Base-by-base conservation (phyloP, 2,888 invertebrate species). In the Eristalis pertinax region DNA sequence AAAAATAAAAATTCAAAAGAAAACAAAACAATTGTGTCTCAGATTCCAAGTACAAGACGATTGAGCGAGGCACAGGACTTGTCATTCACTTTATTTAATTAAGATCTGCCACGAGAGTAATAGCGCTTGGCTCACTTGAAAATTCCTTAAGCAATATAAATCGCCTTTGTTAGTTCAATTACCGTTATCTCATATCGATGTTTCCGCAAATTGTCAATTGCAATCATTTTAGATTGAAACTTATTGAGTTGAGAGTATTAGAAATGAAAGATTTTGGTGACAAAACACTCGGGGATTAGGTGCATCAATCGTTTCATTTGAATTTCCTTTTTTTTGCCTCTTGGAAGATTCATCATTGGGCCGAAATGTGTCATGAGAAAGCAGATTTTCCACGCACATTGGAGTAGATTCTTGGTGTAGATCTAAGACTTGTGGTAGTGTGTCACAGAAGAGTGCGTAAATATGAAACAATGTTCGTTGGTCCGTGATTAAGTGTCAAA, bases 71-170 rank as follows among this genome's bases (percentile, higher is more conserved):
- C 26, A 10, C 26, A 19, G 58, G 75, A 60, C 2, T 38, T 56
- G 56, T 24, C 63, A 26, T 67, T 24, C 32, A 62, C 62, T 68
- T 76, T 32, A 75, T 69, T 70, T 77, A 70, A 70, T 70, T 64
- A 70, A 77, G 69, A 63, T 22, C 56, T 35, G 63, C 69, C 26
- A 35, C 4, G 43, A 68, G 43, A 76, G n/a, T 22, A 56, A 68
- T 24, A n/a, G 68, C 43, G 60, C 41, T 19, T 32, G 76, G 22
- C 50, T 77, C 63, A 70, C 77, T 77, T 69, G 22, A 64, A 77
- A 77, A 64, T 43, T 7, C 26, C 56, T 77, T 38, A 63, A 70
- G 68, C 38, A 62, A 68, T 62, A 29, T 50, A 13, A 62, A 24
- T 22, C 19, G 19, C 26, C 50, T 68, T 62, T 60, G 76, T 62